A percentile compares a stretch with the other conserved stretches of the same genome.
Evolutionary conservation across 2,797 vertebrate species (phyloP).

Genomic region (Gallinago nigripennis): DNA sequence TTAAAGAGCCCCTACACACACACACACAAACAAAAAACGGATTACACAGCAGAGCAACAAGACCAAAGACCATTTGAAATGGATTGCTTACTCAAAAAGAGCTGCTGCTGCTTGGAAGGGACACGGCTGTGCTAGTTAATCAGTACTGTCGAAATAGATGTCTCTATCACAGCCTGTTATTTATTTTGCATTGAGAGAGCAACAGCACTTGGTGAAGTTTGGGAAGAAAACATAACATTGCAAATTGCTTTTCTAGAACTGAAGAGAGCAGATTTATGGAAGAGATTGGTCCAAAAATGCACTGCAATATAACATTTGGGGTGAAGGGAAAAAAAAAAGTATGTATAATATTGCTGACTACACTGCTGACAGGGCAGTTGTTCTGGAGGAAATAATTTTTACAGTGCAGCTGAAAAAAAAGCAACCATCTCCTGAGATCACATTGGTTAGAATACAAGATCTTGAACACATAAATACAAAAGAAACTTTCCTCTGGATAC

Average conservation of each 20-base stretch:
- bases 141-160: constrained; percentile 25
- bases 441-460: neutral
- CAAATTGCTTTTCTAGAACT: constrained; percentile 53
- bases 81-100: constrained; percentile 57
- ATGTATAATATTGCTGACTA: constrained; percentile 38
- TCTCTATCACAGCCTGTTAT: constrained; percentile 51
- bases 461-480: neutral
- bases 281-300: constrained; percentile 29
- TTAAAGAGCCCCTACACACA: constrained; percentile 36
- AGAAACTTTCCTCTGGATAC: neutral
- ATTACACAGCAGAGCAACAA: constrained; percentile 56
- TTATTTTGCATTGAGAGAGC: constrained; percentile 37
- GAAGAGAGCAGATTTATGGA: constrained; percentile 44
- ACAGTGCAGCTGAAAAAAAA: neutral
- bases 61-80: constrained; percentile 58
- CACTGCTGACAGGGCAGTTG: constrained; percentile 37
- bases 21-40: constrained; percentile 28
- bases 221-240: constrained; percentile 21
- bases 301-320: neutral
- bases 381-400: constrained; percentile 49
- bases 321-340: neutral
- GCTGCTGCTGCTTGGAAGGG: constrained; percentile 29
- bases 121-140: constrained; percentile 45
- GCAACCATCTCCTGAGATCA: neutral
- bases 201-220: neutral